These are phyloP conservation scores for Pelmatolapia mariae DNA, from an alignment of 2,113 vertebrate genomes.

Conservation along the genomic window DNA sequence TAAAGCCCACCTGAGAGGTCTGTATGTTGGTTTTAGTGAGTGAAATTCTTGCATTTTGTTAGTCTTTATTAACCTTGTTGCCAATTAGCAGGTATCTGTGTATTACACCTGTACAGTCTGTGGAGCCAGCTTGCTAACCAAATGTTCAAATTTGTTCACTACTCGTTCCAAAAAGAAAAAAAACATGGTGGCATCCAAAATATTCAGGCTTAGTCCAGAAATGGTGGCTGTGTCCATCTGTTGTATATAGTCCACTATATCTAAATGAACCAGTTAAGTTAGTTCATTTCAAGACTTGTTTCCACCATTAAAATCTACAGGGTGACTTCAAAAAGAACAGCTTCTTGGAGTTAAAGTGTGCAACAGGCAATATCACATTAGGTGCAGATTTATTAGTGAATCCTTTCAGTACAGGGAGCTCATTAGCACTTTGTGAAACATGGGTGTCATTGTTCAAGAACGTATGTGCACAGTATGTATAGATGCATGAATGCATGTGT, in stretches of 20 bases:
- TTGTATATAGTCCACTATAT: neutral
- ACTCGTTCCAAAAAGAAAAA: neutral
- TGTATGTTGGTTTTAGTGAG: neutral
- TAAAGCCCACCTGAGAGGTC: rapidly evolving
- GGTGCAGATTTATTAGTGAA: neutral
- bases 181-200: neutral
- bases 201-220: neutral
- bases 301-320: neutral
- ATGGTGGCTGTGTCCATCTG: neutral
- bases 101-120: neutral
- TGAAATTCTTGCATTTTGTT: neutral
- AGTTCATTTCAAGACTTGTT: neutral
- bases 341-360: neutral
- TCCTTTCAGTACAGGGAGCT: neutral
- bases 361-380: neutral
- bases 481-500: neutral
- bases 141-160: neutral
- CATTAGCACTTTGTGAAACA: neutral
- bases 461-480: neutral
- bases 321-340: neutral
- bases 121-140: neutral
- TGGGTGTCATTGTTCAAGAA: neutral
- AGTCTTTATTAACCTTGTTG: neutral
- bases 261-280: neutral
- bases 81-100: neutral